Base-by-base conservation (phyloP, 1,140 invertebrate genomes). In the Diorhabda carinulata region DNA sequence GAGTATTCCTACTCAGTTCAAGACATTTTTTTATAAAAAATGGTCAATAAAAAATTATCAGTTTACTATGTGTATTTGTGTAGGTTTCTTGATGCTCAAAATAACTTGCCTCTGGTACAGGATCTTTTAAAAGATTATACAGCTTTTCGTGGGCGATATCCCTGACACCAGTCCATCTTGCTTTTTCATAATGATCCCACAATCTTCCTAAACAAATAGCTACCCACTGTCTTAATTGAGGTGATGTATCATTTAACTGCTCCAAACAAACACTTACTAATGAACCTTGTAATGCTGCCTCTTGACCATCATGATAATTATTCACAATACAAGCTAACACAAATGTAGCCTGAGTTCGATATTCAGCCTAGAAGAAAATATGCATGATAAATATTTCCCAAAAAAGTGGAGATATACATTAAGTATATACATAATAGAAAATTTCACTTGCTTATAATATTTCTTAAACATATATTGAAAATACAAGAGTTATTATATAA, bases 101-200 rank as follows among this genome's bases (percentile, higher is more conserved):
- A 40, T 3, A 4, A 57, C 71, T 76, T 79, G 93, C 94, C 86
- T 98, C 95, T 42, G 96, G 92, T 52, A 90, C 88, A 44, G 88
- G 83, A 84, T 97, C 94, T 66, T 86, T 83, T 5, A 98, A 83
- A 61, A 97, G 83, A 45, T 82, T 86, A 75, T 90, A 93, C 2
- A 98, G 85, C 83, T 98, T 98, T 81, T 98, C 97, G 83, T 98
- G 95, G 5, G 97, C 96, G 70, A 91, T 90, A 79, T 98, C 95
- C n/a, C 97, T 84, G 8, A 96, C 96, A 6, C 95, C 97, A 61
- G 93, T 95, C 96, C 97, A 98, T 68, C 95, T 87, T 40, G 97
- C 96, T 78, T 91, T 90, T 77, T 97, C 94, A 81, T 92, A 97
- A 78, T 94, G 91, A 70, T 92, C 90, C 98, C 97, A 99, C 43